Conservation (phyloP, 2,888 invertebrate genomes). For the Lepidonotus clava region DNA sequence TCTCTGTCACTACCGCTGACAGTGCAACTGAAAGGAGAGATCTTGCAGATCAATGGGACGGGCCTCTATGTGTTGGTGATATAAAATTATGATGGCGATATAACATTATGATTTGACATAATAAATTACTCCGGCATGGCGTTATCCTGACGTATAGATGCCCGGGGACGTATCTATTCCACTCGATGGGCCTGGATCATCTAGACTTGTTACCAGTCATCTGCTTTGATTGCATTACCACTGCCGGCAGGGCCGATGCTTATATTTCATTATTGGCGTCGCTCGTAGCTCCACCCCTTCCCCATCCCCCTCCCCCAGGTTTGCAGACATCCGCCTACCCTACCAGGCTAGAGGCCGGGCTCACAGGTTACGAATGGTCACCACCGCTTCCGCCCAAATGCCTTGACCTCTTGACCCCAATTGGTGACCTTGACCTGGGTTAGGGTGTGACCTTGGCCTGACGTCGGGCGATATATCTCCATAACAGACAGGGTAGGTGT, state of each 20-base stretch:
- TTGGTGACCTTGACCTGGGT: neutral
- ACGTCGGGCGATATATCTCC: neutral
- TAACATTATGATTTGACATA: constrained; percentile 9
- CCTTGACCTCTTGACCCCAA: neutral
- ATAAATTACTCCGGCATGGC: neutral
- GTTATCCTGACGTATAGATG: neutral
- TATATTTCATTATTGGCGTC: constrained; percentile 19
- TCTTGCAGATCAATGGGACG: too few species aligned
- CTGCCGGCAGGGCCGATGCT: neutral
- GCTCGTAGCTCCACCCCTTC: neutral
- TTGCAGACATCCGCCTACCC: neutral
- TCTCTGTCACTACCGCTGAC: too few species aligned
- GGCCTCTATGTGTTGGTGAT: too few species aligned
- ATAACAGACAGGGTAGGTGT: too few species aligned
- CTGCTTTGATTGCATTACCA: neutral
- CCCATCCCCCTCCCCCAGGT: neutral
- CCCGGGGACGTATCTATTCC: neutral
- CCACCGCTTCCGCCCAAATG: too few species aligned
- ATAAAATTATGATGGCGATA: too few species aligned
- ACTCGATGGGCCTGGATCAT: neutral
- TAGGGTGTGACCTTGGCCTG: neutral
- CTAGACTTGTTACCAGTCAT: constrained; percentile 9
- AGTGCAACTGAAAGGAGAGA: too few species aligned
- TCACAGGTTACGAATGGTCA: too few species aligned
- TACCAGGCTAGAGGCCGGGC: too few species aligned